Base-by-base conservation (phyloP, 2,888 invertebrate genomes). In the Dryadula phaetusa region DNA sequence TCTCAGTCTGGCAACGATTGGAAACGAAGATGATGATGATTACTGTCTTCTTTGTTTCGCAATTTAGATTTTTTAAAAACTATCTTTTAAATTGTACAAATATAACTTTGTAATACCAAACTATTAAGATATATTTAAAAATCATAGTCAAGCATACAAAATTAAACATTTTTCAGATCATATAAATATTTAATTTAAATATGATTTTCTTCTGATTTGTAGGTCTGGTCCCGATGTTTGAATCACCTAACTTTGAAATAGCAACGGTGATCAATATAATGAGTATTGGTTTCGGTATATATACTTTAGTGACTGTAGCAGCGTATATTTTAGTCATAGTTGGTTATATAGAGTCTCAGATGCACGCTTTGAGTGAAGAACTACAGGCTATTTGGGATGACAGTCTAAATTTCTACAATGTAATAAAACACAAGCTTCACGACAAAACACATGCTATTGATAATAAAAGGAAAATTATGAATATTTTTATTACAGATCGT, bases 151-250 rank as follows among this genome's bases (percentile, higher is more conserved):
- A n/a, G n/a, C n/a, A n/a, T n/a, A n/a, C n/a, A n/a, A n/a, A n/a
- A n/a, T n/a, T n/a, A n/a, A n/a, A n/a, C n/a, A n/a, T n/a, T n/a
- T n/a, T n/a, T n/a, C n/a, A n/a, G n/a, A 49, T 28, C 5, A 20
- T 10, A 53, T 2, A 53, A 0, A 32, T 7, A 28, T 32, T 8
- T 28, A 32, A 16, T 8, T 14, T 1, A 16, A 14, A 12, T 54
- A 10, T 0, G 2, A 0, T 18, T 62, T 7, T 63, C n/a, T 73
- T 37, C 6, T 37, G 1, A 2, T 37, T 32, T 67, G 16, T 77
- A 86, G 86, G 86, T 69, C 67, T 85, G 4, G 82, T 84, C 28
- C 86, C 86, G 7, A 82, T 81, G 76, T 70, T 76, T 3, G 77
- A 82, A 63, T 76, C 82, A 6, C 85, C 86, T 1, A 83, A 85